Evolutionary conservation across 2,113 vertebrate genomes (phyloP), one percentile per base, ranked within the genome.

Genomic region (Percopsis transmontana): DNA sequence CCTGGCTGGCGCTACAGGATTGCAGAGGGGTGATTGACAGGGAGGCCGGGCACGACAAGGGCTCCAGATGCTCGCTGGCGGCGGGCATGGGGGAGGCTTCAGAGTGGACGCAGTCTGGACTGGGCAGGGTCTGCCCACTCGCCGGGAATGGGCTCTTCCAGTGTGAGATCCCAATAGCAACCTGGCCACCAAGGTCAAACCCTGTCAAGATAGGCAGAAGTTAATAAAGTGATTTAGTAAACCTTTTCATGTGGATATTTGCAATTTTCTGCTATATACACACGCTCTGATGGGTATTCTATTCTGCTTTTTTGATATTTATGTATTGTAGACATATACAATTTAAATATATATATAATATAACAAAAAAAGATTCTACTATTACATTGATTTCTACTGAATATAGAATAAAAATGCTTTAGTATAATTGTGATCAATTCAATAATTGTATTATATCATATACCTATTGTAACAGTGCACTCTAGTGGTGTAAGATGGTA

Each of bases 21-120:
- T 92, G 91, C 91, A 95, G 90, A 23, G 96, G 95, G 71, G 92
- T 95, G 88, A 96, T 82, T 64, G 96, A 95, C 66, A 97, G 87
- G 0, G 95, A 96, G 5, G 95, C 94, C 10, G 95, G 96, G 63
- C 95, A 97, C 62, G 96, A 97, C 66, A 93, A 76, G 0, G 94
- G 93, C 51, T 91, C 92, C 0, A 89, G 87, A 54, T 93, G 65
- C 48, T 94, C 92, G 18, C 84, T 82, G 63, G 69, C 77, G 13
- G 85, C 19, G 2, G 88, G 73, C 53, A 93, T 85, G 12, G 84
- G 85, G 0, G 90, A 89, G 58, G 87, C 88, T 72, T 88, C 87
- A 0, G 93, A 91, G 82, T 80, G 76, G 65, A 84, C 72, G 7
- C 74, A 84, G 65, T 94, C 82, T 0, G 90, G 88, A 44, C 89